Percentiles rank a stretch among this genome's conserved stretches.
Evolutionary conservation across 2,888 invertebrate genomes (phyloP).

Genomic region (Eupelmus urozonus): DNA sequence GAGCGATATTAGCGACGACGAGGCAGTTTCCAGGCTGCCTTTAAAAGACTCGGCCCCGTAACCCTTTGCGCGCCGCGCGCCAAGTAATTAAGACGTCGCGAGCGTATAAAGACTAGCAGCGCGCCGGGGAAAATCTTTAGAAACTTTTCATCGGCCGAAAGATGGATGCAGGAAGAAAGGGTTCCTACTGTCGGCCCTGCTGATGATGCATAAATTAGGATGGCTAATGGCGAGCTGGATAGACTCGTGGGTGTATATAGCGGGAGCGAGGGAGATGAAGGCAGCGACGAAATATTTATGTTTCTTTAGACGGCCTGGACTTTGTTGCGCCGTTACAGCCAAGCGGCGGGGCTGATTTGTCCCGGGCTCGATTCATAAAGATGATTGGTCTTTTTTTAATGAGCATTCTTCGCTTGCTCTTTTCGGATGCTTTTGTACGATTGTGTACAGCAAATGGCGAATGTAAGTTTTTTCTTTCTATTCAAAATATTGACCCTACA

Average conservation of each 20-base stretch:
- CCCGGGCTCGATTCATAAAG: slow-evolving; percentile 25
- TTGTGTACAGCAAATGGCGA: too few species aligned
- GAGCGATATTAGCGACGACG: background rate
- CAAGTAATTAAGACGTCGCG: slow-evolving; percentile 72
- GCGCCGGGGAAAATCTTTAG: slow-evolving; percentile 69
- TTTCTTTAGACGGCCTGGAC: slow-evolving; percentile 8
- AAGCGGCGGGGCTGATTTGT: slow-evolving; percentile 35
- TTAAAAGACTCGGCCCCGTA: background rate
- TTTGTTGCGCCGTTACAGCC: slow-evolving; percentile 5
- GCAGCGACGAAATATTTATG: slow-evolving; percentile 61
- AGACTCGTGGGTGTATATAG: slow-evolving; percentile 56
- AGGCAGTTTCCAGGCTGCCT: background rate
- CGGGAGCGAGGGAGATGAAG: too few species aligned
- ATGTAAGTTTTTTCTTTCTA: too few species aligned
- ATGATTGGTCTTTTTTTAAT: slow-evolving; percentile 16
- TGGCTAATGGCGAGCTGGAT: slow-evolving; percentile 71
- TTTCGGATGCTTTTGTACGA: background rate
- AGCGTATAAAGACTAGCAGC: background rate
- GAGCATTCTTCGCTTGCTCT: background rate
- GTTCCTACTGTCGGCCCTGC: slow-evolving; percentile 61
- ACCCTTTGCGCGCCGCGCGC: slow-evolving; percentile 32
- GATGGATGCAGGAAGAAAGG: slow-evolving; percentile 73
- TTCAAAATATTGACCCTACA: too few species aligned
- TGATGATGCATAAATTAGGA: slow-evolving; percentile 76
- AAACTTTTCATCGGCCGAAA: slow-evolving; percentile 72